Percentiles rank a stretch among this genome's conserved stretches.
Conservation (phyloP, 2,888 invertebrate species). For the Pammene fasciana region DNA sequence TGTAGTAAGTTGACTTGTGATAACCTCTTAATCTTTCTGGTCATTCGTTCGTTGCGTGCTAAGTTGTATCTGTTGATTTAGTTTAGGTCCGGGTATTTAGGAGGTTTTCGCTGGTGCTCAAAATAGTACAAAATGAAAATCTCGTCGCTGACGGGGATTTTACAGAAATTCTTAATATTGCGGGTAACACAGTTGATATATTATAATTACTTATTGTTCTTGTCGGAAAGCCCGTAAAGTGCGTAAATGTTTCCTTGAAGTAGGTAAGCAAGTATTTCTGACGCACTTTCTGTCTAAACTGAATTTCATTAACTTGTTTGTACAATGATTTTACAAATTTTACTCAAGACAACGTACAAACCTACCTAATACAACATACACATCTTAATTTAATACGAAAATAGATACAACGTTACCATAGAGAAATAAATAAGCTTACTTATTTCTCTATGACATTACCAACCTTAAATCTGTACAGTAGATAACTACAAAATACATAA, state of each 20-base stretch:
- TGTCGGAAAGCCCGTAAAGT: conserved; percentile 4
- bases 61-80: neutral
- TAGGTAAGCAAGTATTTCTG: conserved; percentile 8
- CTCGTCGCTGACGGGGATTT: neutral
- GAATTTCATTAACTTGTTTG: conserved; percentile 12
- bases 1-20: conserved; percentile 6
- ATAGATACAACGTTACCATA: too few species aligned
- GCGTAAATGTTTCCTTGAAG: conserved; percentile 2
- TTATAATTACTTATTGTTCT: conserved; percentile 13
- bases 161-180: neutral
- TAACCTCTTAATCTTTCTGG: conserved; percentile 13
- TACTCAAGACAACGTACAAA: neutral
- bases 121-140: neutral
- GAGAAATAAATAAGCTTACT: too few species aligned
- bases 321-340: neutral
- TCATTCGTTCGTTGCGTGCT: neutral
- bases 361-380: too few species aligned
- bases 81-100: neutral
- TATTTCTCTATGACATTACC: too few species aligned
- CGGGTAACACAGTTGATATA: neutral
- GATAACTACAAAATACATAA: too few species aligned
- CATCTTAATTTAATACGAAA: too few species aligned
- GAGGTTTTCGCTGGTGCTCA: neutral
- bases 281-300: conserved; percentile 17
- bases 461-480: too few species aligned